A percentile compares a stretch with the other conserved stretches of the same genome.
These are phyloP conservation scores for Gnathonemus echidnorhynchus DNA, from an alignment of 2,113 vertebrate genomes.

Conservation along the genomic window DNA sequence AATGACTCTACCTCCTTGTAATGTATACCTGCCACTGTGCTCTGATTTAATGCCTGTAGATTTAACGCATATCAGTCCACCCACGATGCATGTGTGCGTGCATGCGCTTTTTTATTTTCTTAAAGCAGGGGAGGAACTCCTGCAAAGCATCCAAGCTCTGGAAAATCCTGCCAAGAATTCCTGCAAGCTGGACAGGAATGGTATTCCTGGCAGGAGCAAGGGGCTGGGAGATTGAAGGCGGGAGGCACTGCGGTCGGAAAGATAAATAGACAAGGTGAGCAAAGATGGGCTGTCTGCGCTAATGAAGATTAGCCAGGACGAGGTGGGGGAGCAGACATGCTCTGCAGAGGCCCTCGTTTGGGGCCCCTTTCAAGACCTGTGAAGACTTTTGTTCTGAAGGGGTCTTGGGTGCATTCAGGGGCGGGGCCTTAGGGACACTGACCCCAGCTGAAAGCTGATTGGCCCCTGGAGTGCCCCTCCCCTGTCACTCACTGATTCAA, in stretches of 20 bases:
- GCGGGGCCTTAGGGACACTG: neutral
- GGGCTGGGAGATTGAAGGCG: neutral
- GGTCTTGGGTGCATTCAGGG: neutral
- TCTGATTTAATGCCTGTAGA: neutral
- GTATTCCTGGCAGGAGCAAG: neutral
- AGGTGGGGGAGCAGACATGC: slow-evolving; percentile 10
- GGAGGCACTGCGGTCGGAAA: neutral
- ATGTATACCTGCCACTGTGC: neutral
- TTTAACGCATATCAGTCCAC: neutral
- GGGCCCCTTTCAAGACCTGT: neutral
- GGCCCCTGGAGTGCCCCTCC: neutral
- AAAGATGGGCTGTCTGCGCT: neutral
- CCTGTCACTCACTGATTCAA: neutral
- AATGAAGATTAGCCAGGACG: slow-evolving; percentile 12
- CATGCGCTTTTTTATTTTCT: neutral
- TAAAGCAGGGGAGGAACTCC: neutral
- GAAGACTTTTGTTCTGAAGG: neutral
- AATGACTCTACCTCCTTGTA: neutral
- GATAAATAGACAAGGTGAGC: slow-evolving; percentile 1
- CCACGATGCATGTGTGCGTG: neutral
- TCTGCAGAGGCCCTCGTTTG: slow-evolving; percentile 19
- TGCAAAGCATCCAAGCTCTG: neutral
- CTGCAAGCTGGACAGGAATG: neutral
- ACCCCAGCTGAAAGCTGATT: neutral
- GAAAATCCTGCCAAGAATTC: neutral